phyloP scores from a whole-genome alignment of 2,797 vertebrate species.

The Cetoscarus ocellatus region DNA sequence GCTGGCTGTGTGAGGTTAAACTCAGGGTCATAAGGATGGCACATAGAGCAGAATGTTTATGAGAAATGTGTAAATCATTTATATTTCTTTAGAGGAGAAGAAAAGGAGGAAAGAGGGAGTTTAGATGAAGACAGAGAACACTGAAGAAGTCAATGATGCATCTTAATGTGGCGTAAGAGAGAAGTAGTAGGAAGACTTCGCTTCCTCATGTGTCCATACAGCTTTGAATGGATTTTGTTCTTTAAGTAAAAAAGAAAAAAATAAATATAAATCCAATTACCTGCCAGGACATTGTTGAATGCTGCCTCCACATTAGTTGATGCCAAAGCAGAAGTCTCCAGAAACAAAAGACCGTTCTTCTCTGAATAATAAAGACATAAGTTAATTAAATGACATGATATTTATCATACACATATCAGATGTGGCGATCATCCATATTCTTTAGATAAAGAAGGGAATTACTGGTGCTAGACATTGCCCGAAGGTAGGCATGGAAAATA shows the following conservation, averaged over 20 bases:
- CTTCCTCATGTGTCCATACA: not conserved
- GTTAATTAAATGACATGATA: not conserved
- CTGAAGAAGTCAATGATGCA: not conserved
- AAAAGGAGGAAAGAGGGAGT: not conserved
- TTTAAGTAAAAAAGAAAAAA: not conserved
- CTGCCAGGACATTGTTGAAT: conserved; percentile 82
- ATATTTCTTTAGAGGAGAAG: not conserved
- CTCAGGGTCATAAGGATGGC: conserved; percentile 5
- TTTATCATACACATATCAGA: not conserved
- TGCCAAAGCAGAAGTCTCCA: conserved; percentile 86
- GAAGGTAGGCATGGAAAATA: too few relatives aligned
- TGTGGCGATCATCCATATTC: too few relatives aligned
- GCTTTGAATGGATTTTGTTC: not conserved
- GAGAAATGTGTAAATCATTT: not conserved
- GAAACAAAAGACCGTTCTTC: conserved; percentile 81
- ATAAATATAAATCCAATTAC: conserved; percentile 58
- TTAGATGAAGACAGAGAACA: not conserved
- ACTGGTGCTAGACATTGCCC: too few relatives aligned
- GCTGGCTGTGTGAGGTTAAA: conserved; percentile 12
- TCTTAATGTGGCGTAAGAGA: not conserved
- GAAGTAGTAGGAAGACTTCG: not conserved
- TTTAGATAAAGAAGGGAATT: too few relatives aligned
- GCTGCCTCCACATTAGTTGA: conserved; percentile 86
- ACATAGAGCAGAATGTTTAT: not conserved
- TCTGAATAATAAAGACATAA: conserved; percentile 57